Conservation (phyloP, 2,113 vertebrate species). For the Ovis aries region DNA sequence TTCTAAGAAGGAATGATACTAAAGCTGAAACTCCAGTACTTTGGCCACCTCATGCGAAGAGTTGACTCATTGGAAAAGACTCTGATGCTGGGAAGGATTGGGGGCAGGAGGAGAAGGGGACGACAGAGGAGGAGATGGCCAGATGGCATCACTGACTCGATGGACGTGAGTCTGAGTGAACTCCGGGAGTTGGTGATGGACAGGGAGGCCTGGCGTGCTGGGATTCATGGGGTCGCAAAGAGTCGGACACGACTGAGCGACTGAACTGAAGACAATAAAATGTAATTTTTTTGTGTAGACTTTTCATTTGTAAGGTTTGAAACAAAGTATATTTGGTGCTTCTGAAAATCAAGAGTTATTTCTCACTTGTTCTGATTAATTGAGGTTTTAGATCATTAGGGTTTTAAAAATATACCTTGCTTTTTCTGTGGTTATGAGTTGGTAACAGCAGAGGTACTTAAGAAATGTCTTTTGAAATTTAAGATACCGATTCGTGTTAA, state of each 20-base stretch:
- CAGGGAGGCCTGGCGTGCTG: no score
- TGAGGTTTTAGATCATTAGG: not conserved
- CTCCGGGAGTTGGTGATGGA: no score
- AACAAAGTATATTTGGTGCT: not conserved
- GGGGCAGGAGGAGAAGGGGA: no score
- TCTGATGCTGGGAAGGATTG: no score
- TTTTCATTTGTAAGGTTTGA: not conserved
- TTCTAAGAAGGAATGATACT: not conserved
- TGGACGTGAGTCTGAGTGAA: no score
- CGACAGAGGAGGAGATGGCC: no score
- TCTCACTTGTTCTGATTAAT: not conserved
- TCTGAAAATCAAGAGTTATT: not conserved
- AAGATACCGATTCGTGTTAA: not conserved
- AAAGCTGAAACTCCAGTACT: no score
- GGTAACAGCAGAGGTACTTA: not conserved
- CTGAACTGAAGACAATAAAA: not conserved
- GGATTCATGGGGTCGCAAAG: no score
- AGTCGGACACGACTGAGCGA: no score
- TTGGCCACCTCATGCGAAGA: no score
- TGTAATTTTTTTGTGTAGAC: not conserved
- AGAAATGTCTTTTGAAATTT: not conserved
- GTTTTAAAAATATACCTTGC: not conserved
- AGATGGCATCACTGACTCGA: no score
- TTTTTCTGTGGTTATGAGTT: not conserved
- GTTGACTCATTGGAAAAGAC: no score